Conservation (phyloP, 2,888 invertebrate genomes). For the Plusia festucae region DNA sequence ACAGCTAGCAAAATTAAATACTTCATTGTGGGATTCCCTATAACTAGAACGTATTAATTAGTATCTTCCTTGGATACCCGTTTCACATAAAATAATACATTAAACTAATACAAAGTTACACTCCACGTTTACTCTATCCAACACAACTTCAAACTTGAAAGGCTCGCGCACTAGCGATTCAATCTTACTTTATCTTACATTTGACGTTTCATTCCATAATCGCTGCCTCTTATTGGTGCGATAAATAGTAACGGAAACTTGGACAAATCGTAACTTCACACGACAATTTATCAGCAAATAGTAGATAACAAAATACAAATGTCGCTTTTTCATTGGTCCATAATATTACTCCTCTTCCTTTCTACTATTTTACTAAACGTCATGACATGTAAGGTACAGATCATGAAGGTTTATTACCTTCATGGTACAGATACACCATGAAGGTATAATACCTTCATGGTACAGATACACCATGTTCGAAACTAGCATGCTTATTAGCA, state of each 20-base stretch:
- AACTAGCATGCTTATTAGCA: no score
- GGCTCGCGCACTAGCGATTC: background rate
- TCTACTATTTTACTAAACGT: no score
- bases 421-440: no score
- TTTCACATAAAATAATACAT: constrained; percentile 34
- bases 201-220: constrained; percentile 32
- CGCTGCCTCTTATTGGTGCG: constrained; percentile 31
- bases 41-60: constrained; percentile 14
- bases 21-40: constrained; percentile 73
- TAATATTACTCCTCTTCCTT: no score
- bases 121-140: constrained; percentile 11
- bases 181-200: background rate
- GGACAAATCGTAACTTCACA: constrained; percentile 71
- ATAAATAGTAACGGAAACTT: background rate
- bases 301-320: constrained; percentile 75
- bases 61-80: constrained; percentile 14
- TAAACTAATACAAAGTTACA: constrained; percentile 20
- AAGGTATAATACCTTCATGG: no score
- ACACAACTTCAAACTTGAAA: constrained; percentile 11
- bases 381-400: no score
- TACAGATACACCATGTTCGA: no score
- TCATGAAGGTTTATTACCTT: no score
- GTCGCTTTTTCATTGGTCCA: constrained; percentile 76
- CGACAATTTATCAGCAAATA: constrained; percentile 75
- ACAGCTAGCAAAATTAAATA: constrained; percentile 76